Percentiles rank a stretch among this genome's conserved stretches.
Evolutionary conservation across 1,140 invertebrate genomes (phyloP).

Genomic region (Probaryconus sp.): DNA sequence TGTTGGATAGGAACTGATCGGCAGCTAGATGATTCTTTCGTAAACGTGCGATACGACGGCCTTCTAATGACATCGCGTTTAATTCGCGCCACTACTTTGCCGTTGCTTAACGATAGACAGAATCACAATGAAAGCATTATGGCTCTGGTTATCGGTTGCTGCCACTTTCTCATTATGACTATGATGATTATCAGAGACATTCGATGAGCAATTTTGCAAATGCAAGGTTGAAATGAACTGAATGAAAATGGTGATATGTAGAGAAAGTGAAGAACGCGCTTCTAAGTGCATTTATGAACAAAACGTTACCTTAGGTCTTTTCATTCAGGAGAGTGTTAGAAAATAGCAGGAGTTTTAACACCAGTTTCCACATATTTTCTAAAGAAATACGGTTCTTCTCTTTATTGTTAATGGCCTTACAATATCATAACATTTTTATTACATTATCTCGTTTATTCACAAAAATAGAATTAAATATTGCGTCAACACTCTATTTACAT

Average conservation of each 20-base stretch:
- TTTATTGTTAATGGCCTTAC: conserved; percentile 58
- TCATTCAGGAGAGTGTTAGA: conserved; percentile 61
- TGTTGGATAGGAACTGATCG: conserved; percentile 7
- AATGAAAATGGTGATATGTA: conserved; percentile 63
- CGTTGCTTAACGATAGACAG: conserved; percentile 22
- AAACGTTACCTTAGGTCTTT: conserved; percentile 53
- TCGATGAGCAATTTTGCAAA: conserved; percentile 51
- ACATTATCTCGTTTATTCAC: conserved; percentile 56
- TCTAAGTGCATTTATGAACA: conserved; percentile 61
- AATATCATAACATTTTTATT: conserved; percentile 50
- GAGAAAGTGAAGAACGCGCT: conserved; percentile 60
- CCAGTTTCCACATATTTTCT: conserved; percentile 54
- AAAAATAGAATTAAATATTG: conserved; percentile 59
- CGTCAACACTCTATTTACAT: conserved; percentile 64
- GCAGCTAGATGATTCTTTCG: conserved; percentile 6
- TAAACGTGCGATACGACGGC: conserved; percentile 23
- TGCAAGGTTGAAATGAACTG: conserved; percentile 61
- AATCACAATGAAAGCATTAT: conserved; percentile 9
- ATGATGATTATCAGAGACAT: conserved; percentile 51
- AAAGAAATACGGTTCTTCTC: conserved; percentile 54
- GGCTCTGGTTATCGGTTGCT: conserved; percentile 23
- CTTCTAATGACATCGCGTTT: conserved; percentile 30
- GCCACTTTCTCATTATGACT: conserved; percentile 25
- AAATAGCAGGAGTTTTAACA: conserved; percentile 52
- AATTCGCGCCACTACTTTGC: conserved; percentile 23